phyloP scores from a whole-genome alignment of 30 jellyfish, hydroid and myxozoan genomes.

The Clytia hemisphaerica region DNA sequence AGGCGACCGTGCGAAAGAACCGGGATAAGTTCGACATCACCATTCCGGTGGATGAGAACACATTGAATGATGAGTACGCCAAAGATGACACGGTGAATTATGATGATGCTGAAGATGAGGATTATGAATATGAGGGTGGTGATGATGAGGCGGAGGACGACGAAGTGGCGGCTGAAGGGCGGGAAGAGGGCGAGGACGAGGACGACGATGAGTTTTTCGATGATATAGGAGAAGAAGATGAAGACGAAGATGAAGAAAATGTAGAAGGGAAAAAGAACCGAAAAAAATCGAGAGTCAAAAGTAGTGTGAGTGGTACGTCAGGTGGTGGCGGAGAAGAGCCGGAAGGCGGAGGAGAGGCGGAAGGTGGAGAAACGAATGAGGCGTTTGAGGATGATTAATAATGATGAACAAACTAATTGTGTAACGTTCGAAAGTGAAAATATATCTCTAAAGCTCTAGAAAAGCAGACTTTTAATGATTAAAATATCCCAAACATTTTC shows the following conservation, averaged over 20 bases:
- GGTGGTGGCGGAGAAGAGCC: too few relatives aligned
- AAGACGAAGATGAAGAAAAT: background rate
- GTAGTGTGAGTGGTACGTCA: too few relatives aligned
- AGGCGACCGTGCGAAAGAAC: background rate
- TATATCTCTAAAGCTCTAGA: too few relatives aligned
- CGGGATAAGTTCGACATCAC: background rate
- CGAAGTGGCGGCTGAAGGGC: conserved; percentile 29
- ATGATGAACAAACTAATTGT: too few relatives aligned
- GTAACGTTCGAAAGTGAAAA: too few relatives aligned
- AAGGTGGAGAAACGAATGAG: too few relatives aligned
- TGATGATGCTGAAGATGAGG: conserved; percentile 24
- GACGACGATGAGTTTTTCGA: conserved; percentile 45
- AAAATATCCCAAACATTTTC: too few relatives aligned
- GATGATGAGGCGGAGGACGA: conserved; percentile 35
- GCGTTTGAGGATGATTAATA: too few relatives aligned
- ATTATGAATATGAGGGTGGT: conserved; percentile 20
- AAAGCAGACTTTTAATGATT: too few relatives aligned
- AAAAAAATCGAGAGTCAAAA: too few relatives aligned
- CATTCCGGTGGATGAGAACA: conserved; percentile 8
- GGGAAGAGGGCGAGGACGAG: conserved; percentile 29
- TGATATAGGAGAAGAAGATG: conserved; percentile 1
- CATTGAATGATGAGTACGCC: conserved; percentile 17
- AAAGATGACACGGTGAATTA: conserved; percentile 18
- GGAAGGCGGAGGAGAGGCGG: too few relatives aligned
- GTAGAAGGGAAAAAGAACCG: background rate